These are phyloP conservation scores for Spatula versicolor DNA, from an alignment of 2,797 vertebrate species.

Conservation along the genomic window DNA sequence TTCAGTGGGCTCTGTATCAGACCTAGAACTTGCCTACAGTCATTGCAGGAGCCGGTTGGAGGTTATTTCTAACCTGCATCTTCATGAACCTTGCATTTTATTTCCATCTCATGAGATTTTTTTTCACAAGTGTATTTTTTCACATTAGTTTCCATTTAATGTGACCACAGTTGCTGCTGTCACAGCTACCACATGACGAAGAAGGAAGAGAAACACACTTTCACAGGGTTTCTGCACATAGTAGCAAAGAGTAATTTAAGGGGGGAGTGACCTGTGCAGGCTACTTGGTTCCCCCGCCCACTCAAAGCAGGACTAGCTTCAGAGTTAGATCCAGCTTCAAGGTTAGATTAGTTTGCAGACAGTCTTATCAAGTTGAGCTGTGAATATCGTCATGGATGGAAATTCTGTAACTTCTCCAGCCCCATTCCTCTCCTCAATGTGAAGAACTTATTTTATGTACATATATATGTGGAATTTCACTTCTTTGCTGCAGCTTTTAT, in stretches of 20 bases:
- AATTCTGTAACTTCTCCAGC: background rate
- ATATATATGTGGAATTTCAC: accelerated
- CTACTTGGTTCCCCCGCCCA: background rate
- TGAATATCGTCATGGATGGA: background rate
- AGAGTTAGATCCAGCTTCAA: background rate
- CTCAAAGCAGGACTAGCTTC: background rate
- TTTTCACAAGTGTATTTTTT: background rate
- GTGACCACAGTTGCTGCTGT: background rate
- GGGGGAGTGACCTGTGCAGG: background rate
- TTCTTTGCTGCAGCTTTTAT: background rate
- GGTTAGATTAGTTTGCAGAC: background rate
- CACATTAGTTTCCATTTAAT: background rate
- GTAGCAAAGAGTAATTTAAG: accelerated
- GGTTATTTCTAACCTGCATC: background rate
- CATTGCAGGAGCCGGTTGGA: background rate
- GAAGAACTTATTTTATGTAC: background rate
- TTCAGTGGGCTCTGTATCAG: background rate
- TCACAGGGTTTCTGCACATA: background rate
- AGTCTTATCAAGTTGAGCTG: background rate
- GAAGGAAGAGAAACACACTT: background rate
- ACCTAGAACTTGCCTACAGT: background rate
- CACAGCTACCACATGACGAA: background rate
- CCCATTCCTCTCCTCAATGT: background rate
- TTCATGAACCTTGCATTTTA: background rate
- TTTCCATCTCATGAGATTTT: background rate